Evolutionary conservation across 1,140 invertebrate genomes (phyloP), one percentile per base, ranked within the genome.

Genomic region (Grapholita molesta): DNA sequence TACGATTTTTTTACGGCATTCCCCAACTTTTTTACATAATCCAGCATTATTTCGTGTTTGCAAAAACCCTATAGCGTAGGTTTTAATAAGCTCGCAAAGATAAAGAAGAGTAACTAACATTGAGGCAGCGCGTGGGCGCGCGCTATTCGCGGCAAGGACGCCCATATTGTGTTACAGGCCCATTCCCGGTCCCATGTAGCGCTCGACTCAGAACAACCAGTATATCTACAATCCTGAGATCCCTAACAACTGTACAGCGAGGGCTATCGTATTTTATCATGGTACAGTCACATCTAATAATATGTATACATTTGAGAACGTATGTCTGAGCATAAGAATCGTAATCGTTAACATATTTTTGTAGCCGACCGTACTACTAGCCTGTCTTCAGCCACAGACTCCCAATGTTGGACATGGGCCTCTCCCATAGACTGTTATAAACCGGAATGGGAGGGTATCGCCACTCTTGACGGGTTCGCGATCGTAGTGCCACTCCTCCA

Each of bases 21-120:
- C 3, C 38, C 38, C n/a, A 42, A 42, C 2, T 7, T 18, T 6
- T 9, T 48, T 48, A 48, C 42, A 48, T 21, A 48, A 48, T 48
- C 8, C 7, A 48, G 42, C 5, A 18, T 48, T 48, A 48, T 48
- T 2, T 48, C 18, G 21, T 21, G 15, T 18, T 21, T 48, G 21
- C 42, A 48, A 21, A 48, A 48, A 48, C 42, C 35, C 15, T 21
- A n/a, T n/a, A 48, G 42, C 42, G 42, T 48, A 21, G 42, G 42
- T 48, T 48, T 48, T 48, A 48, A 48, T 48, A 48, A 48, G 42
- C 42, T 48, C 42, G 42, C 18, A 48, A 48, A 48, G 42, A 48
- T 48, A 48, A 48, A 48, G 42, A 48, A 48, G 42, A 48, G 42
- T 48, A 48, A 48, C 42, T 48, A 48, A 48, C 42, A 48, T 48